Conservation (phyloP, 1,140 invertebrate genomes). For the Branchinecta lindahli region DNA sequence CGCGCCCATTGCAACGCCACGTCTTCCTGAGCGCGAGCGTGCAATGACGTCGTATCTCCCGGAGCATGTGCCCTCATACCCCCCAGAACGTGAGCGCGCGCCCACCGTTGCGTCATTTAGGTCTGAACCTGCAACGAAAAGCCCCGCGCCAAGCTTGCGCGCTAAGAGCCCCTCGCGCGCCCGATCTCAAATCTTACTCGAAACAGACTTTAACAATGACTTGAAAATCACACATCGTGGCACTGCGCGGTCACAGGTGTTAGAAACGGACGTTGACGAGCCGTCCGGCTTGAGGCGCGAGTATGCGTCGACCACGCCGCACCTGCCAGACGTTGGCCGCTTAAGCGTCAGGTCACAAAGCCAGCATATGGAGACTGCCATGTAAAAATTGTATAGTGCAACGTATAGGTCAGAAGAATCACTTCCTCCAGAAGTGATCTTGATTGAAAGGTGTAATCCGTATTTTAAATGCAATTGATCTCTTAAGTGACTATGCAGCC, state of each 20-base stretch:
- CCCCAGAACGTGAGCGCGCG: background rate
- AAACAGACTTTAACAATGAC: background rate
- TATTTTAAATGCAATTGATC: too few species aligned
- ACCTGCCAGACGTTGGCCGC: background rate
- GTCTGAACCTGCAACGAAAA: background rate
- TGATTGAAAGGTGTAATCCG: too few species aligned
- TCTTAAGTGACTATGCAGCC: too few species aligned
- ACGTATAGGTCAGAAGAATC: too few species aligned
- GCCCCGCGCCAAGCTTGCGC: background rate
- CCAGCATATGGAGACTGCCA: slow-evolving; percentile 5
- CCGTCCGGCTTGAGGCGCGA: background rate
- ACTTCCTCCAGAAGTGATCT: too few species aligned
- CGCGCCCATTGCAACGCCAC: background rate
- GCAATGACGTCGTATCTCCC: background rate
- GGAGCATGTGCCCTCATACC: background rate
- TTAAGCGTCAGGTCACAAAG: background rate
- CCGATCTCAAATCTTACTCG: slow-evolving; percentile 2
- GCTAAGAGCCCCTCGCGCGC: background rate
- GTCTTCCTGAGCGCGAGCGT: background rate
- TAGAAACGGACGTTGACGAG: background rate
- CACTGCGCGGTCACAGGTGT: background rate
- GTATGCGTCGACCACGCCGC: background rate
- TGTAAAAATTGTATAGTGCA: background rate
- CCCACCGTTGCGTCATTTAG: background rate
- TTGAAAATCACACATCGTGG: background rate